Evolutionary conservation across 64 coral and sea anemone species (phyloP).

Genomic region (Porites lutea): DNA sequence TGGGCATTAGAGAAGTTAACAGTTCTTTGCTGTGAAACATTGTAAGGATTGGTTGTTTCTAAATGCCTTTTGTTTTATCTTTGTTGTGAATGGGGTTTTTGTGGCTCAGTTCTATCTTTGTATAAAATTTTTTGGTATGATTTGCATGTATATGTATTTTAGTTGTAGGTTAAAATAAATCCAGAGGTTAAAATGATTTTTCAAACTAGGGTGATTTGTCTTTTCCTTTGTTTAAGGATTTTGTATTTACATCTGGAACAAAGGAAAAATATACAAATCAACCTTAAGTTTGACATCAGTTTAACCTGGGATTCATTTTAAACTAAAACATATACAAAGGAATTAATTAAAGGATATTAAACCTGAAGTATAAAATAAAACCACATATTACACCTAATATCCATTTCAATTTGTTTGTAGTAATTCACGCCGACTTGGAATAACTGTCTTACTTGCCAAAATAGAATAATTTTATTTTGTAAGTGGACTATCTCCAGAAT

Average conservation of each 20-base stretch:
- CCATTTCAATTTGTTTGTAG: slow-evolving; percentile 25
- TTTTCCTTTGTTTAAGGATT: neutral
- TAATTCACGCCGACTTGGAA: slow-evolving; percentile 20
- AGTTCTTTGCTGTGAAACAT: slow-evolving; percentile 24
- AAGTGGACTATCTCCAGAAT: neutral
- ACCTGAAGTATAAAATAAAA: slow-evolving; percentile 15
- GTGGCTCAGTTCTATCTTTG: slow-evolving; percentile 5
- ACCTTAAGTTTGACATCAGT: slow-evolving; percentile 6
- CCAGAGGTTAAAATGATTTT: slow-evolving; percentile 1
- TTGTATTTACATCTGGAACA: slow-evolving; percentile 28
- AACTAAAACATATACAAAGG: neutral
- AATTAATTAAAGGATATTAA: neutral
- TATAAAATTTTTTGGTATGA: neutral
- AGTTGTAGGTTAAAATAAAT: too few species aligned
- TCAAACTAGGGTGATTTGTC: neutral
- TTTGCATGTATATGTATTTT: neutral
- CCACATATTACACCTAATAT: slow-evolving; percentile 20
- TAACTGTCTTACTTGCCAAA: slow-evolving; percentile 14
- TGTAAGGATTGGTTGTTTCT: slow-evolving; percentile 10
- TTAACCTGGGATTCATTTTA: slow-evolving; percentile 25
- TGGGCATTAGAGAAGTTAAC: slow-evolving; percentile 13
- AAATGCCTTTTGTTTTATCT: slow-evolving; percentile 16
- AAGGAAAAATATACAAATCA: slow-evolving; percentile 7
- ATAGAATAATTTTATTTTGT: slow-evolving; percentile 1
- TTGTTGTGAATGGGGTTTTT: slow-evolving; percentile 16